A percentile compares a stretch with the other conserved stretches of the same genome.
Conservation (phyloP, 1,140 invertebrate species). For the Antheraea pernyi region DNA sequence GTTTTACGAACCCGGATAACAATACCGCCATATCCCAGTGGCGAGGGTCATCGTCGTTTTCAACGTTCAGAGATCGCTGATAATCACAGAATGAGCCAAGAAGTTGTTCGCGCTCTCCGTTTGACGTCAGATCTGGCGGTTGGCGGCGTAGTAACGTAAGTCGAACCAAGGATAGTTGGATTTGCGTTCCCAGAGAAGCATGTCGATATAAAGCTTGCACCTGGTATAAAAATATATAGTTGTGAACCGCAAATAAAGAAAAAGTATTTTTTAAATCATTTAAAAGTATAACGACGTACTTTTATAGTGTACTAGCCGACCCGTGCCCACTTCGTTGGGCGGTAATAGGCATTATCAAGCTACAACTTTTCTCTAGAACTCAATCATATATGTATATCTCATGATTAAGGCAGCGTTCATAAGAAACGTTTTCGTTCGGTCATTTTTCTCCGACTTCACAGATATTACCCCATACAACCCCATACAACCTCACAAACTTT, state of each 20-base stretch:
- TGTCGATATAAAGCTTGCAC: conserved; percentile 90
- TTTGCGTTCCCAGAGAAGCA: conserved; percentile 82
- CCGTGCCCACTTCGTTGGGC: too few relatives aligned
- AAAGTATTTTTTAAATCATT: too few relatives aligned
- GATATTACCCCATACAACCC: too few relatives aligned
- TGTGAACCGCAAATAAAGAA: background rate
- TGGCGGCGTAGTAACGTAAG: conserved; percentile 85
- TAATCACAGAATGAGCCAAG: conserved; percentile 88
- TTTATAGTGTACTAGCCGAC: too few relatives aligned
- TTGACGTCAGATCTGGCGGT: conserved; percentile 76
- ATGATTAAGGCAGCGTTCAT: too few relatives aligned
- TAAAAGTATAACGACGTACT: too few relatives aligned
- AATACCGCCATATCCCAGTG: conserved; percentile 91
- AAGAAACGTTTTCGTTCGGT: too few relatives aligned
- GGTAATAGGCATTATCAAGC: too few relatives aligned
- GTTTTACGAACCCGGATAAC: conserved; percentile 82
- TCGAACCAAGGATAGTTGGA: conserved; percentile 85
- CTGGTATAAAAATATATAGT: conserved; percentile 40
- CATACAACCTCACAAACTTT: too few relatives aligned
- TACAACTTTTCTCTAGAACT: too few relatives aligned
- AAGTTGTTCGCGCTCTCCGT: conserved; percentile 83
- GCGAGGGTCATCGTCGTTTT: conserved; percentile 81
- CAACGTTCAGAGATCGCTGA: conserved; percentile 82
- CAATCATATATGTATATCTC: too few relatives aligned
- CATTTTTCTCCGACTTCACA: too few relatives aligned